Evolutionary conservation across 1,140 invertebrate species (phyloP).

Genomic region (Pararge aegeria): DNA sequence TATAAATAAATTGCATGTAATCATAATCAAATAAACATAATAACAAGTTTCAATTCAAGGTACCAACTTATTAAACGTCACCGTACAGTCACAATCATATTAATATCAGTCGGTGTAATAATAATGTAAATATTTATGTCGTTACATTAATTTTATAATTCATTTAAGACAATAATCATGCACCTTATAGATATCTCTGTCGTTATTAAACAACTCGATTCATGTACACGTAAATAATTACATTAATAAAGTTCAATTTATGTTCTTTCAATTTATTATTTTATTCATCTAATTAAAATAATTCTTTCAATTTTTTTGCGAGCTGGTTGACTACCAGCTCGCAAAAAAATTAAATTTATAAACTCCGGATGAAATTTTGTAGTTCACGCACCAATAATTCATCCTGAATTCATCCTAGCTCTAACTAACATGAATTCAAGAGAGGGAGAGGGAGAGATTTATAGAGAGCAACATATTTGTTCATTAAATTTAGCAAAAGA

Average conservation of each 20-base stretch:
- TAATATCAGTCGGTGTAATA: neutral
- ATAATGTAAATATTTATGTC: neutral
- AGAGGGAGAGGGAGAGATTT: too few relatives aligned
- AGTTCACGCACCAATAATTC: too few relatives aligned
- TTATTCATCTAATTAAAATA: neutral
- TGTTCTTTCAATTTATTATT: too few relatives aligned
- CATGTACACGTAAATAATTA: neutral
- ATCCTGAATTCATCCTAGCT: too few relatives aligned
- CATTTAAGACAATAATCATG: neutral
- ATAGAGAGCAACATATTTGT: too few relatives aligned
- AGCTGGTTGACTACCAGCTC: too few relatives aligned
- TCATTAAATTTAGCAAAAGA: too few relatives aligned
- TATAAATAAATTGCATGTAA: too few relatives aligned
- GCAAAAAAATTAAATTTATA: too few relatives aligned
- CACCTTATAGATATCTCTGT: neutral
- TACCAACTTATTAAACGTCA: neutral
- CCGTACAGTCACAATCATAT: neutral
- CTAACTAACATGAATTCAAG: too few relatives aligned
- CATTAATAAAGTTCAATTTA: neutral
- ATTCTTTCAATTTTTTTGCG: too few relatives aligned
- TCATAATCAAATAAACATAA: neutral
- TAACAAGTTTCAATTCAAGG: neutral
- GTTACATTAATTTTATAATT: slow-evolving; percentile 1
- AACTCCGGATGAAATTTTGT: too few relatives aligned
- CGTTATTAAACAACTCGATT: neutral